Percentiles rank a stretch among this genome's conserved stretches.
These are phyloP conservation scores for Helleia helle DNA, from an alignment of 2,888 invertebrate species.

Conservation along the genomic window DNA sequence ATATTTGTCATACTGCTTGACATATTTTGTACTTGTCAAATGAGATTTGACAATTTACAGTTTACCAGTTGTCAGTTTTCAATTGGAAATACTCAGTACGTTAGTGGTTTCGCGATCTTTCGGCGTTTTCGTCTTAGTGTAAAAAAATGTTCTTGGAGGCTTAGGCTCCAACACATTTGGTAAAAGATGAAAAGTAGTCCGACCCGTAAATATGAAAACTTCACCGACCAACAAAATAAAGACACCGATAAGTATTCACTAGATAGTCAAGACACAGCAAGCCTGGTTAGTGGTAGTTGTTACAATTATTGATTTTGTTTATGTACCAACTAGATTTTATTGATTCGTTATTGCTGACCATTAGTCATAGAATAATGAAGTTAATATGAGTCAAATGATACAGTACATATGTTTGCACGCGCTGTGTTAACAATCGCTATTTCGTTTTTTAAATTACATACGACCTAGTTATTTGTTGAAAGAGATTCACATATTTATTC, in stretches of 20 bases:
- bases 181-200: conserved; percentile 72
- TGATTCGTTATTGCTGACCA: conserved; percentile 43
- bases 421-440: neutral
- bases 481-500: neutral
- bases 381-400: too few species aligned
- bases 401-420: too few species aligned
- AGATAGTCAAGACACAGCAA: conserved; percentile 69
- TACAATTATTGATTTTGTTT: conserved; percentile 67
- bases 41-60: conserved; percentile 10
- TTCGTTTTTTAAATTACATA: neutral
- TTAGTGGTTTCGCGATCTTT: conserved; percentile 42
- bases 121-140: conserved; percentile 39
- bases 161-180: conserved; percentile 45
- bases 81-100: conserved; percentile 21
- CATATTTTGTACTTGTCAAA: neutral
- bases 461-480: conserved; percentile 1
- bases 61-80: conserved; percentile 11
- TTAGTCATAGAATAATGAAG: conserved; percentile 21
- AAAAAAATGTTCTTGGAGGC: conserved; percentile 58
- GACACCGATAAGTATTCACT: conserved; percentile 66
- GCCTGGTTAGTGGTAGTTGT: conserved; percentile 58
- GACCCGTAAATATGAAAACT: conserved; percentile 66
- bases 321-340: conserved; percentile 51
- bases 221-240: conserved; percentile 60
- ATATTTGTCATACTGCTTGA: too few species aligned